Conservation (phyloP, 1,140 invertebrate genomes). For the Zaprionus nigranus region DNA sequence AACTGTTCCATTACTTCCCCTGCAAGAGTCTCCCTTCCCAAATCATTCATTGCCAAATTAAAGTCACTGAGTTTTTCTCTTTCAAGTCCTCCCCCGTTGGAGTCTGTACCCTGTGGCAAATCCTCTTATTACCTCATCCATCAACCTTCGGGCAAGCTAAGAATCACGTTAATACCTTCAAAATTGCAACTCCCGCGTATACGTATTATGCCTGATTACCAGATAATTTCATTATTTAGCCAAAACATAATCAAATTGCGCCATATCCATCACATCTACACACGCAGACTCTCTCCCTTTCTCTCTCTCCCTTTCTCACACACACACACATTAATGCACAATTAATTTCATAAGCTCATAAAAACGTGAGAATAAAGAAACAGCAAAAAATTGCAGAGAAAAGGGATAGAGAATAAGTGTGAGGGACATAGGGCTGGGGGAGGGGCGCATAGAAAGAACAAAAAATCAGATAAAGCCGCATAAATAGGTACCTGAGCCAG, state of each 20-base stretch:
- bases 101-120: conserved; percentile 4
- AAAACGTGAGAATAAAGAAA: conserved; percentile 67
- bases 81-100: neutral
- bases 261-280: conserved; percentile 70
- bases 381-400: conserved; percentile 40
- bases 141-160: conserved; percentile 40
- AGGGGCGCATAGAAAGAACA: conserved; percentile 18
- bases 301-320: conserved; percentile 28
- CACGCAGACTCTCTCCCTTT: conserved; percentile 22
- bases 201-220: conserved; percentile 68
- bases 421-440: too few relatives aligned
- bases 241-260: conserved; percentile 78
- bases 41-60: neutral
- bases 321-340: conserved; percentile 56
- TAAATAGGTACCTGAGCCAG: conserved; percentile 37
- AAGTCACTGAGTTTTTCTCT: conserved; percentile 7
- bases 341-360: conserved; percentile 81
- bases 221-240: conserved; percentile 82
- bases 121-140: conserved; percentile 45
- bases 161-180: conserved; percentile 59
- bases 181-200: conserved; percentile 50
- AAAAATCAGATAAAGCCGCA: conserved; percentile 67
- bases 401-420: neutral
- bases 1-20: neutral
- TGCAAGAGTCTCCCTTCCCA: neutral